Evolutionary conservation across 1,140 invertebrate species (phyloP), one percentile per base, ranked within the genome.

Genomic region (Diorhabda carinulata): DNA sequence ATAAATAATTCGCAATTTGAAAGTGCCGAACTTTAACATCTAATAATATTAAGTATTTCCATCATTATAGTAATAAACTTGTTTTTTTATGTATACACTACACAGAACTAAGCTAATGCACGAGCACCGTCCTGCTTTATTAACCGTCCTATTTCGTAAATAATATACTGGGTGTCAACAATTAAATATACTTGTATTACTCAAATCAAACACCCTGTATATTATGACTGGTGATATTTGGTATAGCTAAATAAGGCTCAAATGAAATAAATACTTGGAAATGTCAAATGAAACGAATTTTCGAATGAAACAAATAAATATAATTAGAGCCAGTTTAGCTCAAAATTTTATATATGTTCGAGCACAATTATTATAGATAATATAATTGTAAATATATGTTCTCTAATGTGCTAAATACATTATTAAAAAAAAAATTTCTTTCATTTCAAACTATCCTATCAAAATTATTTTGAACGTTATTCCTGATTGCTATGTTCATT

Each of bases 241-340:
- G 47, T 52, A n/a, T 52, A 52, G 47, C 47, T 52, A 52, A 25
- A 52, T 52, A 52, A 52, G 47, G 47, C 47, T 52, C 47, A 52
- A 52, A 52, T n/a, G n/a, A 52, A 52, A 52, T 52, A 52, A 52
- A 52, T 3, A n/a, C n/a, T 4, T 4, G 47, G 6, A n/a, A 52
- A 52, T 52, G 47, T 52, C 47, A 52, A n/a, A 52, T 52, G 47
- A 52, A 52, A 52, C 47, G 47, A 52, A 52, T 52, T 52, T 52
- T 52, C n/a, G 47, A 52, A 52, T 6, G n/a, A 52, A 4, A 52
- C 47, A 52, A 8, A 52, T 25, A 1, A 25, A 25, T 25, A 25
- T 25, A 25, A 25, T 25, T 25, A 52, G 47, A n/a, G 47, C 47
- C 47, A 52, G 6, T 52, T 52, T 52, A 52, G 47, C 47, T 52